Percentiles rank a stretch among this genome's conserved stretches.
phyloP scores from a whole-genome alignment of 1,140 invertebrate genomes.

The Drosophila sechellia region DNA sequence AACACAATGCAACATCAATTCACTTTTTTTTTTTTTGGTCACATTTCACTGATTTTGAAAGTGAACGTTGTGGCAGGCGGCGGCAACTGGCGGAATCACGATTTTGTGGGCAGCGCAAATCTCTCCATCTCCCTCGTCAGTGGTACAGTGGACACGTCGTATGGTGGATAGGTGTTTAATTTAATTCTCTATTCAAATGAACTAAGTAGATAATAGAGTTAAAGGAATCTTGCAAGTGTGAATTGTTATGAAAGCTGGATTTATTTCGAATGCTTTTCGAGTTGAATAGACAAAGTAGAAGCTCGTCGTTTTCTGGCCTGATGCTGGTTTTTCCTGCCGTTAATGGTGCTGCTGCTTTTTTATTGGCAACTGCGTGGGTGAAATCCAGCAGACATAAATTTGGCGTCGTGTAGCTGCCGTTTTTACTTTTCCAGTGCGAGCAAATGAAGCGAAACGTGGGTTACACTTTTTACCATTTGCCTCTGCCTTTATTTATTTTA shows the following conservation, averaged over 20 bases:
- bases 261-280: conserved; percentile 32
- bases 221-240: neutral
- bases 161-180: conserved; percentile 8
- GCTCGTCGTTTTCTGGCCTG: too few relatives aligned
- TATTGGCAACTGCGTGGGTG: conserved; percentile 65
- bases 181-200: neutral
- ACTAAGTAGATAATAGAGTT: too few relatives aligned
- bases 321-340: neutral
- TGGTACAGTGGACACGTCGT: conserved; percentile 45
- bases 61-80: conserved; percentile 65
- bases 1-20: conserved; percentile 72
- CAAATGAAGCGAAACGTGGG: conserved; percentile 69
- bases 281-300: neutral
- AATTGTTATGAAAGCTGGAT: too few relatives aligned
- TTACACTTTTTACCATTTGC: conserved; percentile 36
- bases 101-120: conserved; percentile 49
- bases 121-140: conserved; percentile 23
- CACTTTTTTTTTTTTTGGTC: conserved; percentile 60
- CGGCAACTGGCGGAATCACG: conserved; percentile 73
- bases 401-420: conserved; percentile 71
- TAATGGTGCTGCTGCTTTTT: conserved; percentile 13
- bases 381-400: conserved; percentile 77
- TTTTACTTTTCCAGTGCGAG: conserved; percentile 72
- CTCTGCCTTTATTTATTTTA: conserved; percentile 36
- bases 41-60: conserved; percentile 83